These are phyloP conservation scores for Oxyura jamaicensis DNA, from an alignment of 2,113 vertebrate genomes.

Conservation along the genomic window DNA sequence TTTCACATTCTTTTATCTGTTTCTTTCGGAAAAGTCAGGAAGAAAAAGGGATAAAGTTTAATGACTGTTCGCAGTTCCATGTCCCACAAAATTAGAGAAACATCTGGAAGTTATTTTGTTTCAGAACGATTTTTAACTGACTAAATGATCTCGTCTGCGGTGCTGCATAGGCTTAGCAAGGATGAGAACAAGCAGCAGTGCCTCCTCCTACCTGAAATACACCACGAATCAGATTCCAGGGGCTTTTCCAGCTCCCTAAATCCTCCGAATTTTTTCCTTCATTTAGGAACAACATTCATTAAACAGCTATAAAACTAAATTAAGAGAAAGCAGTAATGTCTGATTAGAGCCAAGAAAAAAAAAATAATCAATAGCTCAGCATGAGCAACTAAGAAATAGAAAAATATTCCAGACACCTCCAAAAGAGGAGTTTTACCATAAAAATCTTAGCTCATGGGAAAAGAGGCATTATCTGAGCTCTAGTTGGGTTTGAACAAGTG, in stretches of 20 bases:
- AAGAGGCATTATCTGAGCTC: background rate
- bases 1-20: background rate
- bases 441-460: constrained; percentile 3
- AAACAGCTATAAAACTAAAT: constrained; percentile 53
- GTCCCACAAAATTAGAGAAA: constrained; percentile 48
- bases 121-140: constrained; percentile 1
- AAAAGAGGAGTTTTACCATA: constrained; percentile 8
- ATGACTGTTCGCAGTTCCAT: background rate
- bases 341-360: constrained; percentile 35
- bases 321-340: constrained; percentile 50
- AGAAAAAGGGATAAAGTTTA: constrained; percentile 46
- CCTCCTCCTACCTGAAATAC: background rate
- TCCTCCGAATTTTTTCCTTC: background rate
- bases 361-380: constrained; percentile 50
- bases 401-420: constrained; percentile 39
- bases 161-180: background rate
- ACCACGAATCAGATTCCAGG: background rate
- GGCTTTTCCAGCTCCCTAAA: background rate
- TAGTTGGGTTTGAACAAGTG: constrained; percentile 4
- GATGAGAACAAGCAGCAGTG: background rate
- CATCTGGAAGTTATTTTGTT: constrained; percentile 51
- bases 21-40: background rate
- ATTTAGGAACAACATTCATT: constrained; percentile 26
- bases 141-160: constrained; percentile 37
- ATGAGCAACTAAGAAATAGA: background rate